Conservation (phyloP, 1,140 invertebrate species). For the Latrodectus geometricus region DNA sequence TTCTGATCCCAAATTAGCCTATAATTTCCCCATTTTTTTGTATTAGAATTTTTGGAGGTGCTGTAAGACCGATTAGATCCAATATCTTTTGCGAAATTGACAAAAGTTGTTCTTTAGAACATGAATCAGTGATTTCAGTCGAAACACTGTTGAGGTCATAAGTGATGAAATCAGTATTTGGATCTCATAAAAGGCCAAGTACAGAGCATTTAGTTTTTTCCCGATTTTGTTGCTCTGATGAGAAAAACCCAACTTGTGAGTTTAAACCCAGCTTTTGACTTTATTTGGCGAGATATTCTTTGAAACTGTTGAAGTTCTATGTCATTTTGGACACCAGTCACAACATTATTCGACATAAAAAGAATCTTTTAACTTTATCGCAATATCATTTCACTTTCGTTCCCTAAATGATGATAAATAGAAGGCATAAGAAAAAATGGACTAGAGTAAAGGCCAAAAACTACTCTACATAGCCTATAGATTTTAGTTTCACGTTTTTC, state of each 20-base stretch:
- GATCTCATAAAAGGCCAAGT: too few relatives aligned
- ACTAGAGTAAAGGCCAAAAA: neutral
- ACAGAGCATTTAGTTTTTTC: neutral
- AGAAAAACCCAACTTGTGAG: constrained; percentile 5
- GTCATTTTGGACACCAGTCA: constrained; percentile 4
- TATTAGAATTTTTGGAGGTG: constrained; percentile 9
- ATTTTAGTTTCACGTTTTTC: constrained; percentile 14
- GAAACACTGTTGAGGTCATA: too few relatives aligned
- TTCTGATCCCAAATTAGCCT: neutral
- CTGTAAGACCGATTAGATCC: neutral
- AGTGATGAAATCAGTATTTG: too few relatives aligned
- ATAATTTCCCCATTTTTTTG: constrained; percentile 13
- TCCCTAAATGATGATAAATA: constrained; percentile 3
- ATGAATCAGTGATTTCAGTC: too few relatives aligned
- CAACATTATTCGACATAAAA: constrained; percentile 9
- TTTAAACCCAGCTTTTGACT: neutral
- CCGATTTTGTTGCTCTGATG: neutral
- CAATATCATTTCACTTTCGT: neutral
- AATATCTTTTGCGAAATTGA: constrained; percentile 7
- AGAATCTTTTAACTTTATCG: neutral
- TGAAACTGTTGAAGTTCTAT: neutral
- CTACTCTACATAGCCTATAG: neutral
- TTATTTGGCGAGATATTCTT: neutral
- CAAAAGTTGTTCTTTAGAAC: neutral
- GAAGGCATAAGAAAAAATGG: constrained; percentile 2